These are phyloP conservation scores for Synergus gifuensis DNA, from an alignment of 2,888 invertebrate species.

Conservation along the genomic window DNA sequence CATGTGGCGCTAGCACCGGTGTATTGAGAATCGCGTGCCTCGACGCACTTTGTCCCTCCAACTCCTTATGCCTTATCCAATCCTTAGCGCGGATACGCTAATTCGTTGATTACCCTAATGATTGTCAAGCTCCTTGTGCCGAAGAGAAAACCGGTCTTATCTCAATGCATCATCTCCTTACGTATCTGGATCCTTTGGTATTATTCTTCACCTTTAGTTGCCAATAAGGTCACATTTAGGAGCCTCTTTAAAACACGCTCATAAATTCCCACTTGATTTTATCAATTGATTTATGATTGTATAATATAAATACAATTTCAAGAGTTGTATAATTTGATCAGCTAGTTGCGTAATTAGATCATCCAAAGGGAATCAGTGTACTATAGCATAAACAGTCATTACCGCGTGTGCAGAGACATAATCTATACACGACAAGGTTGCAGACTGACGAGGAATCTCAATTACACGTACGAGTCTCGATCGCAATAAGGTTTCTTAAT, in stretches of 20 bases:
- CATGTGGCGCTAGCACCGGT: conserved; percentile 45
- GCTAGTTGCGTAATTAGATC: conserved; percentile 10
- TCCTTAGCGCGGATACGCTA: conserved; percentile 72
- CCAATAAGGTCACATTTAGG: not conserved
- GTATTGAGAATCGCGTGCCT: conserved; percentile 69
- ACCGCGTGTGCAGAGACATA: conserved; percentile 23
- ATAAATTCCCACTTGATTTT: not conserved
- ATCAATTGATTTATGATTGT: not conserved
- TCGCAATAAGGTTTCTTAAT: conserved; percentile 74
- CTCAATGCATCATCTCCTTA: conserved; percentile 14
- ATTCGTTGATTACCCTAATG: conserved; percentile 74
- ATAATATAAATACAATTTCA: no score
- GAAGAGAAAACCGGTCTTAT: conserved; percentile 39
- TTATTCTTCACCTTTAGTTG: not conserved
- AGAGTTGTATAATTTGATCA: conserved; percentile 18
- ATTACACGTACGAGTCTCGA: conserved; percentile 65
- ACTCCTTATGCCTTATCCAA: conserved; percentile 71
- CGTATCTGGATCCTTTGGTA: not conserved
- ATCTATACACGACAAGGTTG: conserved; percentile 47
- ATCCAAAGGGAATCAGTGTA: conserved; percentile 7
- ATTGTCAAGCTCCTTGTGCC: conserved; percentile 62
- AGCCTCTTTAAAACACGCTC: not conserved
- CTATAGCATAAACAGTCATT: conserved; percentile 35
- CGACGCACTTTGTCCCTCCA: conserved; percentile 72
- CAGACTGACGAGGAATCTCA: conserved; percentile 64